Base-by-base conservation (phyloP, 2,113 vertebrate genomes). In the Choloepus hoffmanni region DNA sequence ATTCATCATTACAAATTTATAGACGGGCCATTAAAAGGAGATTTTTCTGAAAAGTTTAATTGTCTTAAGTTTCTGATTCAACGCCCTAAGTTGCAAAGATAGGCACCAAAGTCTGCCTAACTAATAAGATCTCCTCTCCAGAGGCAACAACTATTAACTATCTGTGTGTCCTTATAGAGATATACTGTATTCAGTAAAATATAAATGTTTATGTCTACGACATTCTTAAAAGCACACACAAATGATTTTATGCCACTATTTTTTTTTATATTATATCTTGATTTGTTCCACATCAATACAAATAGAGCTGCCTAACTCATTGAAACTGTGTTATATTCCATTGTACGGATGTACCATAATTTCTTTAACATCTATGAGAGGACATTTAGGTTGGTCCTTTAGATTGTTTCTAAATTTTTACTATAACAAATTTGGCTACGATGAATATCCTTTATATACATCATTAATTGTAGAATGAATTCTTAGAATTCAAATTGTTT, bases 361-460 rank as follows among this genome's bases (percentile, higher is more conserved):
- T 78, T 82, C 65, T 84, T 90, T 70, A 67, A 77, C 40, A 78
- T 40, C n/a, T 86, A 0, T 33, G 58, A 43, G 65, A 81, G 36
- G 26, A 83, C 45, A 50, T 91, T 96, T 91, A 94, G 82, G 21
- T 89, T 93, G 48, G 89, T 92, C 33, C 60, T 96, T 94, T 92
- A 45, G 62, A 53, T 76, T 55, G 55, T 72, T 92, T 90, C 16
- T 78, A 87, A 90, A 84, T 77, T 65, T 90, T 92, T 89, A 43
- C 53, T 96, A 1, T 68, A 76, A 92, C 15, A 90, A 82, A 72
- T n/a, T 79, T 60, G 53, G 3, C 40, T 73, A 12, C 73, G 85
- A 5, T 68, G 5, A 94, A 8, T 95, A 53, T 73, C 30, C 53
- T 65, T 40, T 60, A 19, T 24, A 26, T 63, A 53, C 8, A 1